A percentile compares a stretch with the other conserved stretches of the same genome.
Evolutionary conservation across 1,140 invertebrate species (phyloP).

Genomic region (Drosophila kepulauana): DNA sequence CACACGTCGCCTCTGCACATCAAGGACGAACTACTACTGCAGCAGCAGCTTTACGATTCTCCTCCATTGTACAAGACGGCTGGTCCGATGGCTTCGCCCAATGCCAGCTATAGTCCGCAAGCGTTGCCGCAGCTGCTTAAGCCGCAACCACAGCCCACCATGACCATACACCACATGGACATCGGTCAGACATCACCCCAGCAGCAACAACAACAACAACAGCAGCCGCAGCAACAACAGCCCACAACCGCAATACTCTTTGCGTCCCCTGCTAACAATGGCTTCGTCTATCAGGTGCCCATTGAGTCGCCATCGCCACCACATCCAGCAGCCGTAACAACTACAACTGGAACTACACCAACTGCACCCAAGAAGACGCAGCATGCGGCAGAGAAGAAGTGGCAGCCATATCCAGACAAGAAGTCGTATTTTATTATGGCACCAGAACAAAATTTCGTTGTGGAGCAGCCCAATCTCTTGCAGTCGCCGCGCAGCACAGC

Average conservation of each 20-base stretch:
- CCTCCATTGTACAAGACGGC: slow-evolving; percentile 64
- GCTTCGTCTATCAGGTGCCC: slow-evolving; percentile 60
- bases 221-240: slow-evolving; percentile 12
- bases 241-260: slow-evolving; percentile 31
- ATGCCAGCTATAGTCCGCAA: slow-evolving; percentile 47
- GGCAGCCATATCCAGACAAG: slow-evolving; percentile 13
- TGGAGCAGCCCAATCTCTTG: slow-evolving; percentile 40
- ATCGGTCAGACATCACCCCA: slow-evolving; percentile 44
- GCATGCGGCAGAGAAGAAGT: slow-evolving; percentile 24
- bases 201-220: slow-evolving; percentile 42
- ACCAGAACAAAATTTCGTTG: slow-evolving; percentile 55
- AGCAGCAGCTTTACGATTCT: slow-evolving; percentile 33
- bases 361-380: slow-evolving; percentile 31
- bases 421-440: neutral
- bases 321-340: neutral
- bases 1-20: slow-evolving; percentile 62
- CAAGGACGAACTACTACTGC: slow-evolving; percentile 60
- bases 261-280: slow-evolving; percentile 38
- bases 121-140: slow-evolving; percentile 40
- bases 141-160: slow-evolving; percentile 55
- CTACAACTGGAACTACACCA: slow-evolving; percentile 7
- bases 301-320: slow-evolving; percentile 37
- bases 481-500: neutral
- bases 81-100: slow-evolving; percentile 63
- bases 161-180: slow-evolving; percentile 74